Evolutionary conservation across 2,797 vertebrate species (phyloP).

Genomic region (Alosa sapidissima): DNA sequence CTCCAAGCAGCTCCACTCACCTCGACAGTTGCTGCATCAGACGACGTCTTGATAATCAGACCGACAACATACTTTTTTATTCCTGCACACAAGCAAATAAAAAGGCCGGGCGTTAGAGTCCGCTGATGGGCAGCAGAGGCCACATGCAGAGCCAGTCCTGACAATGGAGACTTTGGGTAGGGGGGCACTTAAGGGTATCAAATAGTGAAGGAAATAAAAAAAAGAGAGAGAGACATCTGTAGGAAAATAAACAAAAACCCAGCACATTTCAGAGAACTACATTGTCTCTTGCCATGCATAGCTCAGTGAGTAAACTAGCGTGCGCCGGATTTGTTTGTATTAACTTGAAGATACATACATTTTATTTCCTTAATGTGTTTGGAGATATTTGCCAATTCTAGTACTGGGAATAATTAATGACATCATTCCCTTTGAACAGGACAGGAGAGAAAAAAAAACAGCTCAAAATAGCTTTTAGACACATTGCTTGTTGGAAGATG

Average conservation of each 20-base stretch:
- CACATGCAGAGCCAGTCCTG: slow-evolving; percentile 14
- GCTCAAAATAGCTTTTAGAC: background rate
- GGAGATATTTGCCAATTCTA: background rate
- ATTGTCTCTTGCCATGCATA: slow-evolving; percentile 28
- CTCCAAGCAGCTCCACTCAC: slow-evolving; percentile 67
- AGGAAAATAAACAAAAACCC: slow-evolving; percentile 1
- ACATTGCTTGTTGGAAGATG: background rate
- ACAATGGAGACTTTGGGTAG: background rate
- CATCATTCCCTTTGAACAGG: background rate
- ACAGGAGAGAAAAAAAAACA: slow-evolving; percentile 1
- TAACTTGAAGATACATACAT: background rate
- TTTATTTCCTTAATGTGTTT: background rate
- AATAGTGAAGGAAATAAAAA: background rate
- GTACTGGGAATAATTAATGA: background rate
- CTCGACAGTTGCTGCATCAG: slow-evolving; percentile 95
- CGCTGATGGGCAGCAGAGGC: background rate
- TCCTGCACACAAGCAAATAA: slow-evolving; percentile 74
- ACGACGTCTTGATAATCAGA: slow-evolving; percentile 99
- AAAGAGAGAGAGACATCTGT: background rate
- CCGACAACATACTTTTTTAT: slow-evolving; percentile 99
- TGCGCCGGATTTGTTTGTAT: slow-evolving; percentile 12
- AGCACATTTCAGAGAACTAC: slow-evolving; percentile 32
- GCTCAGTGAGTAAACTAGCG: slow-evolving; percentile 29
- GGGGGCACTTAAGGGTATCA: background rate
- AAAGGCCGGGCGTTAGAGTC: background rate